Conservation (phyloP, 2,113 vertebrate genomes). For the Muscicapa adusta region DNA sequence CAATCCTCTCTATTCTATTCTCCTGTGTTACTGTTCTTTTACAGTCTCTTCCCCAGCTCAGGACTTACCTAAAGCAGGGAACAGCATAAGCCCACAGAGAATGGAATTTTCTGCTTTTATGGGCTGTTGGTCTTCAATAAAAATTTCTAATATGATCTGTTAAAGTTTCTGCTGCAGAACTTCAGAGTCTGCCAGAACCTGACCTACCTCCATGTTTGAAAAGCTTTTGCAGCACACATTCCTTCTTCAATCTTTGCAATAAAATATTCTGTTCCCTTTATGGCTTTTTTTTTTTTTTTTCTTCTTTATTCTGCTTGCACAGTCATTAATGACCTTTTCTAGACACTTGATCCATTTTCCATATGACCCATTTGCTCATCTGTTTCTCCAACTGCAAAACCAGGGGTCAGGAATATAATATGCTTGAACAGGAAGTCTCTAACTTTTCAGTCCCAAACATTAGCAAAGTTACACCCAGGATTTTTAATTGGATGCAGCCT, state of each 20-base stretch:
- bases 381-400: constrained; percentile 36
- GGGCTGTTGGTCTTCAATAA: neutral
- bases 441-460: neutral
- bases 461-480: neutral
- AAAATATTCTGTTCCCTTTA: neutral
- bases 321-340: neutral
- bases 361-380: constrained; percentile 8
- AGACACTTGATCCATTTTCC: constrained; percentile 27
- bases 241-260: neutral
- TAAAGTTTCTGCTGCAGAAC: neutral
- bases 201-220: neutral
- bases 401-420: neutral
- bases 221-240: neutral
- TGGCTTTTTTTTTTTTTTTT: neutral
- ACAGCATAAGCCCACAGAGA: neutral
- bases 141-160: neutral
- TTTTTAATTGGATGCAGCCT: constrained; percentile 17
- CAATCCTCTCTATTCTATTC: neutral
- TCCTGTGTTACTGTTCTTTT: neutral
- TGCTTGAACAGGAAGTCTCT: constrained; percentile 9
- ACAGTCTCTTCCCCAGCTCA: neutral
- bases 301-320: neutral
- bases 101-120: neutral
- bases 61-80: neutral
- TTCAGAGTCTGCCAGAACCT: neutral